Evolutionary conservation across 2,888 invertebrate genomes (phyloP).

Genomic region (Lepetodrilus schrolli): DNA sequence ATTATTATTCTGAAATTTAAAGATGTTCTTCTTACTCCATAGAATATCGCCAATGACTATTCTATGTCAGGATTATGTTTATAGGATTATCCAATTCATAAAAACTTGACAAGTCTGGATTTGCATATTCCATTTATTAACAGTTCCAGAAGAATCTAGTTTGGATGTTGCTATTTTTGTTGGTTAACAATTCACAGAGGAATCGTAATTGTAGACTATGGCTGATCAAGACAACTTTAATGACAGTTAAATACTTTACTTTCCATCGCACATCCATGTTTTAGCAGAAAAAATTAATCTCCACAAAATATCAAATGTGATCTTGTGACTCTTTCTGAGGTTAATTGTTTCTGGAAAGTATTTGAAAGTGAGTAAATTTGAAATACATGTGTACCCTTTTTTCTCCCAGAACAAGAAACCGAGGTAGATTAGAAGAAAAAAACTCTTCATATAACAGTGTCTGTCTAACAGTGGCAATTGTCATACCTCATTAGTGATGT

Average conservation of each 20-base stretch:
- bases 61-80: no score
- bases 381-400: constrained; percentile 11
- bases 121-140: no score
- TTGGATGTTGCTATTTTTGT: no score
- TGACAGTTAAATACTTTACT: constrained; percentile 9
- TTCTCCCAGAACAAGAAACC: not conserved
- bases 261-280: not conserved
- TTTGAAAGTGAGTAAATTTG: constrained; percentile 13
- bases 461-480: constrained; percentile 19
- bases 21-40: no score
- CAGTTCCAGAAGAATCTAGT: no score
- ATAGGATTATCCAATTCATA: no score
- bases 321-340: not conserved
- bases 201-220: not conserved
- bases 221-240: not conserved
- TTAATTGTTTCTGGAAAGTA: constrained; percentile 19
- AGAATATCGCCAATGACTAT: no score
- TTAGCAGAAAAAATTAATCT: not conserved
- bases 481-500: constrained; percentile 1
- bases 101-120: no score
- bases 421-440: not conserved
- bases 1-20: no score
- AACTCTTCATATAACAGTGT: not conserved
- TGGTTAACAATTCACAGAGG: no score
- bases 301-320: constrained; percentile 8